A percentile compares a stretch with the other conserved stretches of the same genome.
phyloP scores from a whole-genome alignment of 1,140 invertebrate genomes.

The Bactericera cockerelli region DNA sequence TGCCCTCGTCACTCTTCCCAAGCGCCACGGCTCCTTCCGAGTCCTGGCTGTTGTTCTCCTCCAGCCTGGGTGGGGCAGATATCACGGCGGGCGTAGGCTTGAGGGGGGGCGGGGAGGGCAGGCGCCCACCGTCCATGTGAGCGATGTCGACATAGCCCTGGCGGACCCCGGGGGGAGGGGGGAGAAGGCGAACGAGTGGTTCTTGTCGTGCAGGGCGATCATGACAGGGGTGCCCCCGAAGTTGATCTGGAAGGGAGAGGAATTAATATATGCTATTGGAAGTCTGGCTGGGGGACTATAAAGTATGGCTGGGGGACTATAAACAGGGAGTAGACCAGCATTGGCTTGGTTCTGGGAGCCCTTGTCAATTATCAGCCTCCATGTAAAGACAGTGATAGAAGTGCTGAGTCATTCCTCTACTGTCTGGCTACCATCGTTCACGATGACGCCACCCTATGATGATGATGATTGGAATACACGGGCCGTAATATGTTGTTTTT shows the following conservation, averaged over 20 bases:
- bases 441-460: too few species aligned
- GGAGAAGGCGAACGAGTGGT: constrained; percentile 71
- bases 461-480: too few species aligned
- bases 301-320: too few species aligned
- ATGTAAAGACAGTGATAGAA: too few species aligned
- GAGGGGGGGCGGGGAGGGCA: constrained; percentile 20
- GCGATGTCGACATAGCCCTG: constrained; percentile 49
- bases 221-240: constrained; percentile 87
- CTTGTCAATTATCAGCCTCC: too few species aligned
- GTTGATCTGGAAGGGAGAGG: constrained; percentile 33
- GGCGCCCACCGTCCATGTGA: constrained; percentile 43
- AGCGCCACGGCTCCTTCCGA: neutral
- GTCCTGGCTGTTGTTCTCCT: neutral
- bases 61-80: constrained; percentile 15
- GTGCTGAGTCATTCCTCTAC: too few species aligned
- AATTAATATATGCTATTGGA: too few species aligned
- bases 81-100: constrained; percentile 5
- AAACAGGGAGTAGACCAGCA: too few species aligned
- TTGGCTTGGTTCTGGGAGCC: too few species aligned
- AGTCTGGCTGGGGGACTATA: too few species aligned
- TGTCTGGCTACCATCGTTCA: too few species aligned
- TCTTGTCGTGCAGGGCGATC: constrained; percentile 58
- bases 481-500: too few species aligned
- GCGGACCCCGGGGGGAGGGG: constrained; percentile 54
- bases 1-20: constrained; percentile 2